A percentile compares a stretch with the other conserved stretches of the same genome.
Evolutionary conservation across 2,888 invertebrate species (phyloP).

Genomic region (Tetranychus piercei): DNA sequence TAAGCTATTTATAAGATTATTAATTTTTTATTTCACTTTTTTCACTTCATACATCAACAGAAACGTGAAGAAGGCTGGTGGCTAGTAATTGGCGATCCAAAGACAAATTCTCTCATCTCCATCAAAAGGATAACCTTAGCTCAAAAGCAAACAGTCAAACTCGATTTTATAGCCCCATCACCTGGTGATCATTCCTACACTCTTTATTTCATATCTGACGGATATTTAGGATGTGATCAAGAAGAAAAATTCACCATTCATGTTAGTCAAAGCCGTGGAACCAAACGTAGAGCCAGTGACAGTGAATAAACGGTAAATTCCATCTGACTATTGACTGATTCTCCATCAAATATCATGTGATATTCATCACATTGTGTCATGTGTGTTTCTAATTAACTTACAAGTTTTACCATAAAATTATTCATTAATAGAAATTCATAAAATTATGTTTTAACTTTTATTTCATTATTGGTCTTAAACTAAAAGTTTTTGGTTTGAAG

Average conservation of each 20-base stretch:
- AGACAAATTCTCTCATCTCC: constrained; percentile 75
- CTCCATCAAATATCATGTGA: too few species aligned
- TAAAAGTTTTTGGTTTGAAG: too few species aligned
- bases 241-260: constrained; percentile 83
- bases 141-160: constrained; percentile 63
- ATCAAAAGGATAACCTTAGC: constrained; percentile 90
- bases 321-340: background rate
- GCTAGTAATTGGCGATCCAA: constrained; percentile 95
- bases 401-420: too few species aligned
- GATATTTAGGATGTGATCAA: constrained; percentile 97
- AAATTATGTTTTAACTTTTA: too few species aligned
- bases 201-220: constrained; percentile 96
- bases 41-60: constrained; percentile 28
- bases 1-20: background rate
- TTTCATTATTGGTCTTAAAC: too few species aligned
- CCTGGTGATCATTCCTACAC: constrained; percentile 62
- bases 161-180: constrained; percentile 83
- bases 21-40: background rate
- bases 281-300: constrained; percentile 20
- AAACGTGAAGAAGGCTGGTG: constrained; percentile 52
- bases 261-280: constrained; percentile 35
- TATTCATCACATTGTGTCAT: too few species aligned
- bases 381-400: too few species aligned
- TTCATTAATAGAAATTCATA: too few species aligned
- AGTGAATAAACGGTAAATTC: constrained; percentile 10